A percentile compares a stretch with the other conserved stretches of the same genome.
These are phyloP conservation scores for Bubo scandiacus DNA, from an alignment of 2,113 vertebrate species.

Conservation along the genomic window DNA sequence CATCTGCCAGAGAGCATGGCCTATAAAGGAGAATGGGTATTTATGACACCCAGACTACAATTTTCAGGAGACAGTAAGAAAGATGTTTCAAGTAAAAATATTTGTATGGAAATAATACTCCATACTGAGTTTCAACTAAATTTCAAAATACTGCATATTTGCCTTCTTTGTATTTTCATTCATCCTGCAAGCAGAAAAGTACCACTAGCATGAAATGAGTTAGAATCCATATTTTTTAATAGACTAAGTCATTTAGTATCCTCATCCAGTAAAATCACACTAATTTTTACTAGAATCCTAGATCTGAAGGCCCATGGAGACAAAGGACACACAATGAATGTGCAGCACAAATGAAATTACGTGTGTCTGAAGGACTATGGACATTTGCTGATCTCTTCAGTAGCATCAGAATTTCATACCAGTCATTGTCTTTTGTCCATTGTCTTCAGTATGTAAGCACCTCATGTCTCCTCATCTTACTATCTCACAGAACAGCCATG, in stretches of 20 bases:
- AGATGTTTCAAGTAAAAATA: neutral
- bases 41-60: neutral
- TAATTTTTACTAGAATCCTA: neutral
- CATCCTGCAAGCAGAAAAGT: neutral
- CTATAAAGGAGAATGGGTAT: neutral
- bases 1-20: neutral
- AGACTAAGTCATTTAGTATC: neutral
- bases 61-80: neutral
- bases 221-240: neutral
- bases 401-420: neutral
- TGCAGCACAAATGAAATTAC: neutral
- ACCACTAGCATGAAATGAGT: neutral
- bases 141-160: neutral
- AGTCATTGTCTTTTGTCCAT: neutral
- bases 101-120: neutral
- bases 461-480: neutral
- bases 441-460: neutral
- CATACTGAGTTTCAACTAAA: neutral
- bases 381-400: neutral
- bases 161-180: neutral
- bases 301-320: neutral
- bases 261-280: neutral
- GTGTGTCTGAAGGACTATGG: neutral
- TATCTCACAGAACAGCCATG: neutral
- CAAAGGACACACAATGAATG: neutral